Conservation (phyloP, 2,888 invertebrate species). For the Smittia sp. region DNA sequence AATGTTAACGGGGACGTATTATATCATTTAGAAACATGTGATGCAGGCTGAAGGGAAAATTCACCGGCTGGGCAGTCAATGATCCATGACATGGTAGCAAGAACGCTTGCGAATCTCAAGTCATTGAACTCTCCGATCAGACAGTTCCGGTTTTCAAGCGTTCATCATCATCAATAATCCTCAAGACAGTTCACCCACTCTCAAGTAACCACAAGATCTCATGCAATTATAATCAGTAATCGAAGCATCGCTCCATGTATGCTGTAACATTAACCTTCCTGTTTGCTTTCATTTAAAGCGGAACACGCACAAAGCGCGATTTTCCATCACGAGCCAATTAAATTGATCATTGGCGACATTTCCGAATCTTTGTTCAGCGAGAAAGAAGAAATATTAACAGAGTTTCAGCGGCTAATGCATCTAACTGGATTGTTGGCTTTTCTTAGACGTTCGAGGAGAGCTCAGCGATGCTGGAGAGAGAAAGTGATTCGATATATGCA, state of each 20-base stretch:
- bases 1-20: too few relatives aligned
- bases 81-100: too few relatives aligned
- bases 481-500: background rate
- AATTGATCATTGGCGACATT: background rate
- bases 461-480: background rate
- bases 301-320: background rate
- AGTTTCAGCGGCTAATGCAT: background rate
- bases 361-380: background rate
- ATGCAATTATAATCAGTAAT: too few relatives aligned
- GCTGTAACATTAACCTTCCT: slow-evolving; percentile 1
- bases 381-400: background rate
- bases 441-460: background rate
- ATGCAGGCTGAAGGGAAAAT: too few relatives aligned
- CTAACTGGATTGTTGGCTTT: background rate
- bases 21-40: too few relatives aligned
- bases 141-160: too few relatives aligned
- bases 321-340: background rate
- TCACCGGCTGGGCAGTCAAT: too few relatives aligned
- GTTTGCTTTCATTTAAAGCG: background rate
- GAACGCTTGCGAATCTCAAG: too few relatives aligned
- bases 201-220: too few relatives aligned
- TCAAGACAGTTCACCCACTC: too few relatives aligned
- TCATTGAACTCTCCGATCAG: too few relatives aligned
- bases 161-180: too few relatives aligned
- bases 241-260: background rate